Percentiles rank a stretch among this genome's conserved stretches.
Evolutionary conservation across 2,113 vertebrate species (phyloP).

Genomic region (Austrofundulus limnaeus): DNA sequence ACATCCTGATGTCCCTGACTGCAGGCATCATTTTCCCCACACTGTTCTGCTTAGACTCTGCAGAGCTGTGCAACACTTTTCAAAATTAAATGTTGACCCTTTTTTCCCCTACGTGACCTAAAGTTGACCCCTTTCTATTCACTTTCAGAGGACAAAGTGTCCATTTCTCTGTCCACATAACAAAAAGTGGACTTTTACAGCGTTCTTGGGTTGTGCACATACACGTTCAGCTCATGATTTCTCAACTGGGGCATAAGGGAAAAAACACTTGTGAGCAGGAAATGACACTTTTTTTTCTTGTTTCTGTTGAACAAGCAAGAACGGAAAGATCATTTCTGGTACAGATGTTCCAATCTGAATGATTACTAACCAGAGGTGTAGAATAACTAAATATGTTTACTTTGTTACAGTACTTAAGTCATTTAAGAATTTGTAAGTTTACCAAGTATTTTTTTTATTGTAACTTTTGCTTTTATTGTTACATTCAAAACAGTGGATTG

Average conservation of each 20-base stretch:
- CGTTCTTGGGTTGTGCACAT: conserved; percentile 12
- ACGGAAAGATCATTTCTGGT: not conserved
- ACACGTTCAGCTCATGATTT: not conserved
- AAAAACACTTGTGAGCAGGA: conserved; percentile 63
- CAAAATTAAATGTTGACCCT: rapidly evolving
- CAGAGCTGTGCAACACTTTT: not conserved
- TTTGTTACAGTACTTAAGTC: too few relatives aligned
- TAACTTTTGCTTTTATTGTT: too few relatives aligned
- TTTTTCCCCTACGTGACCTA: not conserved
- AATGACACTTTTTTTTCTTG: conserved; percentile 2
- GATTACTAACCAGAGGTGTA: too few relatives aligned
- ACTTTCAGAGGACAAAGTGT: not conserved
- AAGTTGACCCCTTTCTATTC: not conserved
- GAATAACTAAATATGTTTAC: too few relatives aligned
- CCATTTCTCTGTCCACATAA: too few relatives aligned
- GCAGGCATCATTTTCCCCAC: not conserved
- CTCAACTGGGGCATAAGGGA: conserved; percentile 30
- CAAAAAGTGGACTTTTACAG: not conserved
- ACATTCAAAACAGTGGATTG: too few relatives aligned
- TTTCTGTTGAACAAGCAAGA: not conserved
- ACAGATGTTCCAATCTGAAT: too few relatives aligned
- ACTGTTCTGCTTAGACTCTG: conserved; percentile 6
- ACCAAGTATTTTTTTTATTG: too few relatives aligned
- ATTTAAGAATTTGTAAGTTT: too few relatives aligned
- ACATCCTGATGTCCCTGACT: not conserved